A percentile compares a stretch with the other conserved stretches of the same genome.
These are phyloP conservation scores for Nymphalis c-album DNA, from an alignment of 2,888 invertebrate genomes.

Conservation along the genomic window DNA sequence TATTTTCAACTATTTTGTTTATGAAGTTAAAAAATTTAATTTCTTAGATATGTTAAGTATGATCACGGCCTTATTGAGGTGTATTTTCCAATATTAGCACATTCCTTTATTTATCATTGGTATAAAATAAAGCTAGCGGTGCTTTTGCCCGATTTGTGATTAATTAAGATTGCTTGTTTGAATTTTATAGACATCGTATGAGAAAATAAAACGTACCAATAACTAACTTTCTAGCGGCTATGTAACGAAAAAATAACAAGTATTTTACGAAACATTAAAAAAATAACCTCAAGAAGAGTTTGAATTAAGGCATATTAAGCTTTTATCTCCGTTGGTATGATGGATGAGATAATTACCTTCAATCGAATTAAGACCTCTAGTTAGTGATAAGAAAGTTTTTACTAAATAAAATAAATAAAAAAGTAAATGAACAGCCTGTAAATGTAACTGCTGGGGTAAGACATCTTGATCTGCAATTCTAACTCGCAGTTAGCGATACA, in stretches of 20 bases:
- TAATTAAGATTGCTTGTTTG: constrained; percentile 25
- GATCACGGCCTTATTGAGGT: constrained; percentile 10
- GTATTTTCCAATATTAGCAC: constrained; percentile 23
- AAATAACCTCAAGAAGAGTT: too few relatives aligned
- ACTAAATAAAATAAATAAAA: too few relatives aligned
- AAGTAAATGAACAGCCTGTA: too few relatives aligned
- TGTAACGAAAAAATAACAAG: background rate
- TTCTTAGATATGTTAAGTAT: background rate
- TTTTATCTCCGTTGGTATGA: too few relatives aligned
- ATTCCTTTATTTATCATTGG: constrained; percentile 12
- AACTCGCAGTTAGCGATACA: too few relatives aligned
- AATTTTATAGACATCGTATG: background rate
- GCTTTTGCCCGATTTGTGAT: constrained; percentile 12
- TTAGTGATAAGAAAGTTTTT: too few relatives aligned
- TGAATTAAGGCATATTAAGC: too few relatives aligned
- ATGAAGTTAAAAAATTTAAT: background rate
- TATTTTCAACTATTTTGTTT: background rate
- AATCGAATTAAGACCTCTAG: too few relatives aligned
- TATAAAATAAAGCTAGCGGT: constrained; percentile 23
- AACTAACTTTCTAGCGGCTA: background rate
- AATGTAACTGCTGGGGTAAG: too few relatives aligned
- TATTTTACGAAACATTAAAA: background rate
- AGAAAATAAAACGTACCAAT: constrained; percentile 1
- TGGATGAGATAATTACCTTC: too few relatives aligned
- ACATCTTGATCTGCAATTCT: too few relatives aligned